Evolutionary conservation across 2,797 vertebrate genomes (phyloP), one percentile per base, ranked within the genome.

Genomic region (Mareca strepera): DNA sequence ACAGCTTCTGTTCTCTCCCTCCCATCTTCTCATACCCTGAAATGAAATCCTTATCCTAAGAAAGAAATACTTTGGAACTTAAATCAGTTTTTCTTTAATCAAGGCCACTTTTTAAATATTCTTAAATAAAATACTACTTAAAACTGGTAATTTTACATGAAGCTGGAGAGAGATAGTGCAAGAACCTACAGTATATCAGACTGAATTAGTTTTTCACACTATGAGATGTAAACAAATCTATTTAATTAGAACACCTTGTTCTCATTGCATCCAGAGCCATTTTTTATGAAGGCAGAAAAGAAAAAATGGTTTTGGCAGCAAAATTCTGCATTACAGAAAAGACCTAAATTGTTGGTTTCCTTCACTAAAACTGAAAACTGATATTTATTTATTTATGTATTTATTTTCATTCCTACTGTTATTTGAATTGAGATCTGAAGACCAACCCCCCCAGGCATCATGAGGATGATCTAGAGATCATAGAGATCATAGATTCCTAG

Each of bases 211-310:
- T 98, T 97, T 97, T 97, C 94, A 56, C 97, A 93, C 90, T 97
- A 95, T 33, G 28, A 97, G 96, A 97, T 97, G 93, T 97, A 98
- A 98, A 98, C 98, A 98, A 98, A 98, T 98, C 98, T 98, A 97
- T 98, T 98, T 98, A 98, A 98, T 98, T 98, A 98, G 97, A 98
- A 98, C 97, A 98, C 97, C 97, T 98, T 98, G 96, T 97, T 98
- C 97, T 96, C 97, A 93, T 79, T 96, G 88, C 96, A 93, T 97
- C 85, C 82, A 78, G 93, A 96, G 92, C 95, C 3, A 97, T 97
- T 97, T 97, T 97, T 98, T 96, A 97, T 90, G 76, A 85, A 95
- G 59, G 78, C 75, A 67, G 62, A 93, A 56, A 46, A 11, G 5
- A 59, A 73, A 83, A 83, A 69, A 37, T 29, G 8, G 23, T 21